Base-by-base conservation (phyloP, 2,797 vertebrate genomes). In the Rhadinocentrus ornatus region DNA sequence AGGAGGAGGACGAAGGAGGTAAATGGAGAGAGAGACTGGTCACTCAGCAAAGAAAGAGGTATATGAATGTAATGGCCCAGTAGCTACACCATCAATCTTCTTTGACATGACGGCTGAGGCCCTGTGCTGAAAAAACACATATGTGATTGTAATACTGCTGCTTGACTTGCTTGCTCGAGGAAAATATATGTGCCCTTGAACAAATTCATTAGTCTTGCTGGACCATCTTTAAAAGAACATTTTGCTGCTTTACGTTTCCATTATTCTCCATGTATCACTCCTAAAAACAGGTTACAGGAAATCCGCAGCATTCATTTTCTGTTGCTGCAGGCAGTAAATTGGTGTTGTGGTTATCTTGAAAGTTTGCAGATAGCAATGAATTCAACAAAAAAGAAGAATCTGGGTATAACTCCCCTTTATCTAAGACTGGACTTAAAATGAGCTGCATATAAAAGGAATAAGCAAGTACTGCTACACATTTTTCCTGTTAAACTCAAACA, bases 81-180 rank as follows among this genome's bases (percentile, higher is more conserved):
- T 56, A 76, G 86, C 81, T 74, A 39, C 81, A 70, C 73, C 83
- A 92, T 91, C 89, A 89, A 91, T 93, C 92, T 89, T 90, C 55
- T 80, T 6, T 76, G 89, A 86, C 89, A 53, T 73, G 82, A 88
- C 62, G 75, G 71, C 82, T 53, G 68, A 85, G 77, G 61, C 74
- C 59, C 73, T 26, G 50, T 7, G 20, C 71, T 54, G 65, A 85
- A 74, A 81, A 88, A 93, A 89, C 87, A 86, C 82, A 88, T 63
- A 80, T 87, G 86, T 84, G 80, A 89, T 87, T 85, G 78, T 75
- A 85, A 85, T 87, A 87, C 84, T 75, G 86, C 69, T 44, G 75
- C 64, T 89, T 90, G 86, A 88, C 84, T 89, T 88, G 71, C 79
- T 78, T 63, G 46, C 58, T 37, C 55, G 46, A 69, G 67, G 46